Evolutionary conservation across 2,797 vertebrate genomes (phyloP).

Genomic region (Knipowitschia caucasica): DNA sequence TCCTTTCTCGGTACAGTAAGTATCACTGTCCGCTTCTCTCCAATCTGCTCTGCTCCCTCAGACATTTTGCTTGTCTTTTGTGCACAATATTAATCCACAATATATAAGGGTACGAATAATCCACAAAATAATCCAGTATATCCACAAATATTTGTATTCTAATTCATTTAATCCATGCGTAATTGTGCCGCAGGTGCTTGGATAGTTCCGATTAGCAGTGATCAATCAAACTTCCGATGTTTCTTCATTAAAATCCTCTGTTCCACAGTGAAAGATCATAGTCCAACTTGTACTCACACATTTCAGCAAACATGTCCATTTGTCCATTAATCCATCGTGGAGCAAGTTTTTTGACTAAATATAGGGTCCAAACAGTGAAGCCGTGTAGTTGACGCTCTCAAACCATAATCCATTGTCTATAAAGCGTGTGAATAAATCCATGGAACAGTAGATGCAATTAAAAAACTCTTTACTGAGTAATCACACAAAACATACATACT

Average conservation of each 20-base stretch:
- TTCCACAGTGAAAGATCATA: neutral
- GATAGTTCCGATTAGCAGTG: neutral
- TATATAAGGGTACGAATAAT: neutral
- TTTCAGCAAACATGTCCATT: neutral
- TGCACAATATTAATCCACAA: neutral
- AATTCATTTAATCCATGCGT: neutral
- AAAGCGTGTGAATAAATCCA: too few species aligned
- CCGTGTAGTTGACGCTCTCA: neutral
- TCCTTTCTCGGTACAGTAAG: neutral
- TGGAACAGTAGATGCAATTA: too few species aligned
- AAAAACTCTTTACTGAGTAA: too few species aligned
- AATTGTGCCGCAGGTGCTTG: neutral
- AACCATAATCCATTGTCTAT: too few species aligned
- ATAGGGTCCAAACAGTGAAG: neutral
- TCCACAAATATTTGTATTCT: neutral
- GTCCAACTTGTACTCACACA: neutral
- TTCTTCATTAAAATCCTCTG: neutral
- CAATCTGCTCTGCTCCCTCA: neutral
- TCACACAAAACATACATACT: too few species aligned
- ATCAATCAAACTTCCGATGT: neutral
- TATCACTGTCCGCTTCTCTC: neutral
- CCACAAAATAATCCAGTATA: neutral
- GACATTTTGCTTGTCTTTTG: neutral
- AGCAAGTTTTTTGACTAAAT: neutral
- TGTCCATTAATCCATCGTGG: neutral